Percentiles rank a stretch among this genome's conserved stretches.
Conservation (phyloP, 2,797 vertebrate species). For the Clarias pachynema region DNA sequence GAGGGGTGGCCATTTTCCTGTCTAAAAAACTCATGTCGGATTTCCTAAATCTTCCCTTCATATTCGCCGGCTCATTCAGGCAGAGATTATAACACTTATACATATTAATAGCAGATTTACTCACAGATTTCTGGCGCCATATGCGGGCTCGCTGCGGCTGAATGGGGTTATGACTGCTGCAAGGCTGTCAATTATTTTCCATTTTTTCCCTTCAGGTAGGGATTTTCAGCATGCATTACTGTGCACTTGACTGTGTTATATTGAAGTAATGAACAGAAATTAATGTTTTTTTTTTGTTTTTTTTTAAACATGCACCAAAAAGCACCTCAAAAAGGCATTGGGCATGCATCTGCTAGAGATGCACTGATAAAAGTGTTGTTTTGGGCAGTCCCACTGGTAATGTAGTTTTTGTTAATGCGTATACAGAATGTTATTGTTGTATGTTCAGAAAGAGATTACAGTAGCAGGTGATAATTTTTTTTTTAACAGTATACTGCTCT, state of each 20-base stretch:
- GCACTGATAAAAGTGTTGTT: background rate
- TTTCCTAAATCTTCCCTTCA: slow-evolving; percentile 54
- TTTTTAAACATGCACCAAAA: background rate
- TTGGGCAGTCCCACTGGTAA: background rate
- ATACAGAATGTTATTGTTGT: background rate
- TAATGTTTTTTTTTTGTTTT: slow-evolving; percentile 12
- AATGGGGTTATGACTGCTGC: slow-evolving; percentile 51
- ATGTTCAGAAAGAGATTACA: background rate
- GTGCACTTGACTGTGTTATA: slow-evolving; percentile 38
- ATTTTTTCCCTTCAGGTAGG: slow-evolving; percentile 41
- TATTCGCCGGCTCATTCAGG: slow-evolving; percentile 54
- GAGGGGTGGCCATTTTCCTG: slow-evolving; percentile 54
- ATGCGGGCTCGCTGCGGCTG: slow-evolving; percentile 31
- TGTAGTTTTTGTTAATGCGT: background rate
- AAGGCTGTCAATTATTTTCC: slow-evolving; percentile 47
- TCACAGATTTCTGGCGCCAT: slow-evolving; percentile 48
- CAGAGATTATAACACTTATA: slow-evolving; percentile 59
- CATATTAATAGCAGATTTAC: slow-evolving; percentile 62
- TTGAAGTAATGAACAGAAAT: slow-evolving; percentile 31
- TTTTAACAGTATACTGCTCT: background rate
- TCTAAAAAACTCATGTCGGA: slow-evolving; percentile 53
- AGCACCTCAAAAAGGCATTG: slow-evolving; percentile 4
- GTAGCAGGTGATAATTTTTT: background rate
- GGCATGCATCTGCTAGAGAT: background rate
- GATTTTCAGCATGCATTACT: slow-evolving; percentile 45